phyloP scores from a whole-genome alignment of 2,888 invertebrate species.

The Mythimna vitellina region DNA sequence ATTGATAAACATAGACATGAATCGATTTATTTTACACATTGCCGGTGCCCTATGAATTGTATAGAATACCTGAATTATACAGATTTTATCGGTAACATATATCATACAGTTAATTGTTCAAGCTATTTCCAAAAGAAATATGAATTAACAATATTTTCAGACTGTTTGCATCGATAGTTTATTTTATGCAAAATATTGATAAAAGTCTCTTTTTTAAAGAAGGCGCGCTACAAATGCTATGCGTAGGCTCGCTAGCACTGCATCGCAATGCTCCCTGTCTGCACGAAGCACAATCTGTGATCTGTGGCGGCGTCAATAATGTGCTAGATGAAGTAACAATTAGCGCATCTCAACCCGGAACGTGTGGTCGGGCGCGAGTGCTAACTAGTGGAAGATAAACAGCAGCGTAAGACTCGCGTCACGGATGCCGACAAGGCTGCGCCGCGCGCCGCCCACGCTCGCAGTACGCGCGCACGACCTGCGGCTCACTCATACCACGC shows the following conservation, averaged over 20 bases:
- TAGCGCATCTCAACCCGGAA: slow-evolving; percentile 14
- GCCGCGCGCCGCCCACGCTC: neutral
- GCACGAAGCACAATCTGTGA: neutral
- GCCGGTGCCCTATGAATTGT: too few species aligned
- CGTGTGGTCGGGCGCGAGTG: slow-evolving; percentile 7
- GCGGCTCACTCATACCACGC: too few species aligned
- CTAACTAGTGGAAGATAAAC: slow-evolving; percentile 30
- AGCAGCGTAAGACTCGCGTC: slow-evolving; percentile 42
- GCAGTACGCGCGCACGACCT: too few species aligned
- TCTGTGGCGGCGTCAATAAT: too few species aligned
- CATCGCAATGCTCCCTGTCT: neutral
- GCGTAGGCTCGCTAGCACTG: neutral
- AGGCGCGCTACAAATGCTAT: neutral
- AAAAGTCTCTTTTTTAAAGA: neutral
- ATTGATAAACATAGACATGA: too few species aligned
- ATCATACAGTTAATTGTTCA: neutral
- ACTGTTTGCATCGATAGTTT: neutral
- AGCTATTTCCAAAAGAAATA: neutral
- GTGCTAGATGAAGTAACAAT: slow-evolving; percentile 4
- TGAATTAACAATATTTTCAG: neutral
- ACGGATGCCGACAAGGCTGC: slow-evolving; percentile 46
- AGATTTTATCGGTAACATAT: neutral
- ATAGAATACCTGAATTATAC: too few species aligned
- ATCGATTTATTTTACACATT: too few species aligned
- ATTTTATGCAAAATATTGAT: too few species aligned